Evolutionary conservation across 2,797 vertebrate genomes (phyloP), one percentile per base, ranked within the genome.

Genomic region (Rhodeus uyekii): DNA sequence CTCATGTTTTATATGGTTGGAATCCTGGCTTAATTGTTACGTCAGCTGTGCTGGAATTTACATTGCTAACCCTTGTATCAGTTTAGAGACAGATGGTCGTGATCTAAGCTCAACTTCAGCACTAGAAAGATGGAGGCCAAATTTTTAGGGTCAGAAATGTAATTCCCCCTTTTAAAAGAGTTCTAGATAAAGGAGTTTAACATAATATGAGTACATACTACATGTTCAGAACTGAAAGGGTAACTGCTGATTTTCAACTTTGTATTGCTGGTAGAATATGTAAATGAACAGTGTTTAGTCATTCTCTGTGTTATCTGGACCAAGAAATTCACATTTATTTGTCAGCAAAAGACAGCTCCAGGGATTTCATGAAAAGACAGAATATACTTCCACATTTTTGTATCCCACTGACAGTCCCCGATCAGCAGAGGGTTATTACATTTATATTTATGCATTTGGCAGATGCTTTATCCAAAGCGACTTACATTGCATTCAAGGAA

Each of bases 31-130:
- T 78, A 50, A 78, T 76, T 76, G 68, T 48, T 46, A 42, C 19
- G 46, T 71, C 55, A 71, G 65, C 67, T 46, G 24, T 77, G 74
- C 50, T 48, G 53, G 36, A 65, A 82, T 76, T 75, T 44, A 63
- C 27, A 13, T 29, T 32, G 14, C 39, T n/a, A 58, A 69, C 65
- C 10, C 29, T 2, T 19, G 16, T 53, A 61, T 38, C 27, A 48
- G 8, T 14, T 38, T 14, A n/a, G 27, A 44, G 68, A 73, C 60
- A 27, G 22, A 24, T n/a, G 36, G 64, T 7, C 10, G 1, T 67
- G 10, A 42, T 58, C 36, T 75, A 58, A 39, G 36, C 13, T 55
- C 73, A 8, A n/a, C 19, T 74, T 36, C 14, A 27, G 13, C 1
- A 34, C 9, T 34, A 27, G n/a, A 13, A 48, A 68, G 27, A 71